phyloP scores from a whole-genome alignment of 2,113 vertebrate species.

The Paedocypris sp. region DNA sequence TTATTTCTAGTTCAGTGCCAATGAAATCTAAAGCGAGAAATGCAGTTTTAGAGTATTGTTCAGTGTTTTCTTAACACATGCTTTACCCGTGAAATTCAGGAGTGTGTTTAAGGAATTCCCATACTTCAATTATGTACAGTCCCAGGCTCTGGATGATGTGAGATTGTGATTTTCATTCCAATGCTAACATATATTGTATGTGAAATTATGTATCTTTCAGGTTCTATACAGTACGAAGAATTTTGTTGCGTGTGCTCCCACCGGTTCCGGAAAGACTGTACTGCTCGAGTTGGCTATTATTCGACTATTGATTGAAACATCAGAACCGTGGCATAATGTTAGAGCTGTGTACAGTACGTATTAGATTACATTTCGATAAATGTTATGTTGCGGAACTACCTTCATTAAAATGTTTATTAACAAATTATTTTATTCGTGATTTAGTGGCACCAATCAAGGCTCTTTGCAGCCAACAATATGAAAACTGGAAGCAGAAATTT shows the following conservation, averaged over 20 bases:
- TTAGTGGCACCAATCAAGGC: conserved; percentile 98
- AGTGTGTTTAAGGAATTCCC: conserved; percentile 88
- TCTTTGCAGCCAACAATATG: conserved; percentile 87
- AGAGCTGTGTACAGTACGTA: conserved; percentile 92
- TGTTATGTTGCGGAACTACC: not conserved
- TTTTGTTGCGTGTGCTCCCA: conserved; percentile 90
- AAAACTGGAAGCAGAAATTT: conserved; percentile 92
- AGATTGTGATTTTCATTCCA: conserved; percentile 47
- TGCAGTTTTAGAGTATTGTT: not conserved
- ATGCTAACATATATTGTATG: not conserved
- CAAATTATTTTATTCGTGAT: conserved; percentile 23
- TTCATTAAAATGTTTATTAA: too few relatives aligned
- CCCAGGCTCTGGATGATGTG: conserved; percentile 91
- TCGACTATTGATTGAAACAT: conserved; percentile 80
- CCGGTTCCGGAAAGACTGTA: conserved; percentile 94
- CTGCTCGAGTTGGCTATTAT: conserved; percentile 90
- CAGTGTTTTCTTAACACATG: conserved; percentile 49
- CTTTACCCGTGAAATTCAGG: conserved; percentile 78
- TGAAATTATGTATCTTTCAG: conserved; percentile 49
- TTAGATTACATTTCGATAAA: not conserved
- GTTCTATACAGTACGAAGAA: conserved; percentile 86
- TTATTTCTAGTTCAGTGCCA: too few relatives aligned
- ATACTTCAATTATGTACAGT: conserved; percentile 95
- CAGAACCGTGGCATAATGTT: conserved; percentile 80
- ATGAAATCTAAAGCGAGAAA: too few relatives aligned